Evolutionary conservation across 2,888 invertebrate genomes (phyloP), one percentile per base, ranked within the genome.

Genomic region (Watsonalla cultraria): DNA sequence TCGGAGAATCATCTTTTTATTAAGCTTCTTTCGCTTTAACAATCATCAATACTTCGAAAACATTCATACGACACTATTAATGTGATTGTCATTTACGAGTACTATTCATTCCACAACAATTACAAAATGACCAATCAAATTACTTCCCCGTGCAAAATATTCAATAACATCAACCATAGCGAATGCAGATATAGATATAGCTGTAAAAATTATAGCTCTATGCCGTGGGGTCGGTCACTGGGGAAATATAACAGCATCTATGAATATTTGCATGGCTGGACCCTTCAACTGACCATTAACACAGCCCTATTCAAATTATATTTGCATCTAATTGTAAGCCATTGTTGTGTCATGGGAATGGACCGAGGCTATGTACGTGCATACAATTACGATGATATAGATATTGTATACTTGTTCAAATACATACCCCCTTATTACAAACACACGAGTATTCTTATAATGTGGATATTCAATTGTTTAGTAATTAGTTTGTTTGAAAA

Each of bases 301-400:
- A 77, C 74, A 65, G 64, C 71, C 73, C 79, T 64, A 73, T 82
- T 74, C 74, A 77, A 80, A 82, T 82, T 70, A 81, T 85, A 87
- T 89, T 88, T 88, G 84, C 89, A 88, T 88, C 78, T 87, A 84
- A 86, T 86, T 86, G 82, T 83, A 74, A 80, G 76, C 80, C 78
- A 85, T 89, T 87, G 84, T 86, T 70, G 72, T 74, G 67, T 73
- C 82, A 83, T 88, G 85, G 86, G 87, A 88, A 86, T 78, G 81
- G 78, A 67, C 69, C 62, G 65, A 58, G 61, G 51, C 39, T 53
- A 56, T 54, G 47, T 15, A 45, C 46, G 7, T 49, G 46, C 24
- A 45, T 47, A 24, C 15, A 37, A 59, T 56, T 51, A 61, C 56
- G 59, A 59, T 58, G 45, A 39, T 51, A 39, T 53, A 58, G 45